Evolutionary conservation across 2,888 invertebrate genomes (phyloP).

Genomic region (Drosophila vallismaia): DNA sequence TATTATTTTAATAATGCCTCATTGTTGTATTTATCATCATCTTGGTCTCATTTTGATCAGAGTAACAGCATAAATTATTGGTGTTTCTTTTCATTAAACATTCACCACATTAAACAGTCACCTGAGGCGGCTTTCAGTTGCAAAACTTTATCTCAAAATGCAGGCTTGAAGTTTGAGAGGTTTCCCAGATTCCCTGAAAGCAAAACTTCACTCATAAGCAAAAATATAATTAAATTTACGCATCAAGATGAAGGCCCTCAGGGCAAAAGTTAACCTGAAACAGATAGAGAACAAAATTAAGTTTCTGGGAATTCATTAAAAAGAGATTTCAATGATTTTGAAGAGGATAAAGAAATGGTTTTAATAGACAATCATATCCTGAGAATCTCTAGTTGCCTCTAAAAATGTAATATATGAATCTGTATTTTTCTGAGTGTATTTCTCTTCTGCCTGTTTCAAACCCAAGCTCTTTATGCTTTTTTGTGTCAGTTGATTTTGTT

Average conservation of each 20-base stretch:
- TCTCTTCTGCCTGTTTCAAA: neutral
- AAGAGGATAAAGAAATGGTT: neutral
- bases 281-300: neutral
- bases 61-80: neutral
- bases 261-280: neutral
- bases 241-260: conserved; percentile 10
- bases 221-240: conserved; percentile 72
- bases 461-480: neutral
- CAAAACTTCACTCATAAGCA: conserved; percentile 38
- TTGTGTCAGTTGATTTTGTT: neutral
- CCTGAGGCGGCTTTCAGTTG: conserved; percentile 2
- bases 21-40: neutral
- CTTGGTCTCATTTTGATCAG: neutral
- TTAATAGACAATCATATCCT: neutral
- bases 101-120: neutral
- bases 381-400: too few species aligned
- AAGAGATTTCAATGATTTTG: neutral
- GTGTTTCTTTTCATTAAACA: neutral
- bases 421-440: conserved; percentile 1
- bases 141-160: neutral
- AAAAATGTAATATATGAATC: neutral
- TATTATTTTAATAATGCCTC: neutral
- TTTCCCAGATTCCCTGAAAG: neutral
- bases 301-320: neutral
- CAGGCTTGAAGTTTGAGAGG: neutral